Conservation (phyloP, 2,888 invertebrate genomes). For the Scaptomyza parva region DNA sequence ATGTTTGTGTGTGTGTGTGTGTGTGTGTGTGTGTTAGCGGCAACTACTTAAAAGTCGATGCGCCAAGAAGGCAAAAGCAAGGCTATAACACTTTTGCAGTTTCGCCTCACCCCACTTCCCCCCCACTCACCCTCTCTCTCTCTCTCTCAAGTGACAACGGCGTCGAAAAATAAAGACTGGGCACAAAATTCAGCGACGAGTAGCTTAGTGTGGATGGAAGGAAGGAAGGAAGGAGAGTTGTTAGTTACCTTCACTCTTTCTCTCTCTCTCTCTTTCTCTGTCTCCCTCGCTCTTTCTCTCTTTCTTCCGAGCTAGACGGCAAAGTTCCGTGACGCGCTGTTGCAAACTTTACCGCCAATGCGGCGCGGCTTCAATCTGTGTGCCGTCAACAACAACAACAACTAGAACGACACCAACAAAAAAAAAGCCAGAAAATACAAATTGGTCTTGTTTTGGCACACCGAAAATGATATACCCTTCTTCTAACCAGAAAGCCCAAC, state of each 20-base stretch:
- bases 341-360: conserved; percentile 77
- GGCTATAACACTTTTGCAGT: conserved; percentile 75
- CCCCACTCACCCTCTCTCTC: conserved; percentile 5
- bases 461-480: background rate
- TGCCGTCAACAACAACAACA: conserved; percentile 61
- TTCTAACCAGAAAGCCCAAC: background rate
- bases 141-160: conserved; percentile 65
- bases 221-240: background rate
- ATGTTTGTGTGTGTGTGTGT: background rate
- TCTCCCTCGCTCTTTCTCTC: background rate
- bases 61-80: conserved; percentile 62
- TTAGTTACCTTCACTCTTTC: background rate
- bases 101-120: conserved; percentile 2
- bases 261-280: background rate
- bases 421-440: background rate
- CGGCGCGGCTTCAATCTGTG: conserved; percentile 76
- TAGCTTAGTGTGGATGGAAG: too few relatives aligned
- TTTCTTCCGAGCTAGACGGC: conserved; percentile 24
- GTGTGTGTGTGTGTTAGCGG: conserved; percentile 32
- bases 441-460: background rate
- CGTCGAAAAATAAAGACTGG: conserved; percentile 10
- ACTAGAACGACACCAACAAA: background rate
- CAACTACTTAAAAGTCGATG: conserved; percentile 80
- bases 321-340: conserved; percentile 70
- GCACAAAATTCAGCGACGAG: background rate